Evolutionary conservation across 2,797 vertebrate species (phyloP).

Genomic region (Onychomys torridus): DNA sequence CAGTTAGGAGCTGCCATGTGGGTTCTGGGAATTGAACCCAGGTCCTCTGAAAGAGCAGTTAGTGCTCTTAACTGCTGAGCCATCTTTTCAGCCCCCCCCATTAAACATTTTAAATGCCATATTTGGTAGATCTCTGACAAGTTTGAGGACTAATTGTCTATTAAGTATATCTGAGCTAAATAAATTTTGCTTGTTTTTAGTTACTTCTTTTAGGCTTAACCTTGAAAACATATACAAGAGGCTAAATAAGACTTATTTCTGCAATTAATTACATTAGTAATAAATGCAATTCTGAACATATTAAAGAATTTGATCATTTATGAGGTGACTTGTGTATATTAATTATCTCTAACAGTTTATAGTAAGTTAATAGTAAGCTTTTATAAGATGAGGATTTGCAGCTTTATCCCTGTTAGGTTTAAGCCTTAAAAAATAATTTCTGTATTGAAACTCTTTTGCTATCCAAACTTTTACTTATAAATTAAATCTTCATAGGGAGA

Average conservation of each 20-base stretch:
- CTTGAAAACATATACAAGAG: background rate
- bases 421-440: background rate
- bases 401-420: background rate
- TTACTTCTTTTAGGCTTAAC: background rate
- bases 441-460: background rate
- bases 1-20: background rate
- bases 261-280: background rate
- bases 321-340: background rate
- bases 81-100: background rate
- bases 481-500: background rate
- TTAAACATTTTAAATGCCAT: background rate
- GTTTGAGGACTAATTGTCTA: background rate
- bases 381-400: background rate
- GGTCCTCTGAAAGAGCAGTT: background rate
- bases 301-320: background rate
- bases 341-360: background rate
- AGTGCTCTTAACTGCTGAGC: background rate
- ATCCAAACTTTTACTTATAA: background rate
- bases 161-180: background rate
- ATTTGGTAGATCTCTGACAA: background rate
- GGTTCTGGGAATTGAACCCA: background rate
- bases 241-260: background rate
- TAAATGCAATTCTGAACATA: background rate
- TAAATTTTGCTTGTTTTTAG: background rate
- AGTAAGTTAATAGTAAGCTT: background rate